Conservation (phyloP, 2,888 invertebrate species). For the Harpagoxenus sublaevis region DNA sequence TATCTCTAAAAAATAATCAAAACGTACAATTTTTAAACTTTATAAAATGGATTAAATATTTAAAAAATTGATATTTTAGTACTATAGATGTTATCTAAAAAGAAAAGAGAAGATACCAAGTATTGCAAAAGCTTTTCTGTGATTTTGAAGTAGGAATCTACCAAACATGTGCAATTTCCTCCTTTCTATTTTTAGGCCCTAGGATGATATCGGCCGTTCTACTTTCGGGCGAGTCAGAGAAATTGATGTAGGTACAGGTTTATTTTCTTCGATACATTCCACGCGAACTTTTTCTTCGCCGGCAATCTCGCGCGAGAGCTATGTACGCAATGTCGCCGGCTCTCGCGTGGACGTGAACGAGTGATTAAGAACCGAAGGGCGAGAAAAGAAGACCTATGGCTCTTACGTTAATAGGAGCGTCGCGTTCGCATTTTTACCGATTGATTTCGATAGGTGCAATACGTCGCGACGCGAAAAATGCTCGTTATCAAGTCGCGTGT, state of each 20-base stretch:
- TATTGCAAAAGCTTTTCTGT: neutral
- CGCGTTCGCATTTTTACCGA: slow-evolving; percentile 15
- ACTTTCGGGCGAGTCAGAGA: slow-evolving; percentile 37
- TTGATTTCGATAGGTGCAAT: slow-evolving; percentile 21
- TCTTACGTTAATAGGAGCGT: neutral
- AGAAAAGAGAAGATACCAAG: neutral
- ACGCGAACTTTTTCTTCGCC: neutral
- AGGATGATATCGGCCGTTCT: neutral
- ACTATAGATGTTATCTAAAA: neutral
- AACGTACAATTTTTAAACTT: neutral
- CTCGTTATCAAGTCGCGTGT: slow-evolving; percentile 47
- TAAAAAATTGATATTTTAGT: neutral
- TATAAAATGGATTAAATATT: neutral
- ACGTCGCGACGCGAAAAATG: neutral
- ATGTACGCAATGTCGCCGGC: slow-evolving; percentile 28
- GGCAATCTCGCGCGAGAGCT: slow-evolving; percentile 12
- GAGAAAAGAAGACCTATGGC: neutral
- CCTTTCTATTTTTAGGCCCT: neutral
- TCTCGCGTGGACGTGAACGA: neutral
- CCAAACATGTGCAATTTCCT: neutral
- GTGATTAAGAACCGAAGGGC: slow-evolving; percentile 2
- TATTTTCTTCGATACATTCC: slow-evolving; percentile 17
- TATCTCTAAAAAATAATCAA: neutral
- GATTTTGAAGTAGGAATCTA: slow-evolving; percentile 14
- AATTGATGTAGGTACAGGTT: slow-evolving; percentile 27